Evolutionary conservation across 2,888 invertebrate species (phyloP).

Genomic region (Lordiphosa fenestrarum): DNA sequence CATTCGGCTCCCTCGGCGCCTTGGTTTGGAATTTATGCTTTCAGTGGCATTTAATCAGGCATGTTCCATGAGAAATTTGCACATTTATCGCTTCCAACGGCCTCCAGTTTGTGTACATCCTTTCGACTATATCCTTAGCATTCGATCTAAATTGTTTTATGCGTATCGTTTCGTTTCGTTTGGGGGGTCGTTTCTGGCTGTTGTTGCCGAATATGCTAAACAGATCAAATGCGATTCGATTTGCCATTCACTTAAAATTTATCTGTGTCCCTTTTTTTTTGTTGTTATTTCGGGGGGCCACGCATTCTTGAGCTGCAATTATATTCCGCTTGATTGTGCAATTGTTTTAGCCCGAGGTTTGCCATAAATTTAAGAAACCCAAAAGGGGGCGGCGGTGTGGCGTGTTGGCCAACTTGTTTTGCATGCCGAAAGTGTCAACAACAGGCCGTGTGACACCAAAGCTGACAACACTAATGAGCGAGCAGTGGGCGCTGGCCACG

Average conservation of each 20-base stretch:
- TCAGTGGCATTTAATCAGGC: slow-evolving; percentile 62
- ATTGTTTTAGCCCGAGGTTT: slow-evolving; percentile 20
- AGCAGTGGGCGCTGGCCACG: slow-evolving; percentile 31
- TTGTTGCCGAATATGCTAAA: slow-evolving; percentile 53
- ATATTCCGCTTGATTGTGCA: slow-evolving; percentile 35
- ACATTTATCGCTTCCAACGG: slow-evolving; percentile 53
- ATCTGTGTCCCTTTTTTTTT: slow-evolving; percentile 38
- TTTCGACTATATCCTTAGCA: slow-evolving; percentile 37
- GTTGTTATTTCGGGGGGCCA: neutral
- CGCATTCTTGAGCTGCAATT: slow-evolving; percentile 42
- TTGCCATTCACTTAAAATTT: slow-evolving; percentile 44
- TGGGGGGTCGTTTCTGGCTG: slow-evolving; percentile 32
- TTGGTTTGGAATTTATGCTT: slow-evolving; percentile 54
- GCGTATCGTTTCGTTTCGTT: slow-evolving; percentile 28
- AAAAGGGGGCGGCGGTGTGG: neutral
- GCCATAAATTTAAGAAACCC: slow-evolving; percentile 30
- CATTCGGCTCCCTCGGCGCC: slow-evolving; percentile 2
- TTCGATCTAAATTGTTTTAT: slow-evolving; percentile 71
- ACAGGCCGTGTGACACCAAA: slow-evolving; percentile 46
- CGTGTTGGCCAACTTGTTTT: slow-evolving; percentile 37
- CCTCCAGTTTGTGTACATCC: slow-evolving; percentile 20
- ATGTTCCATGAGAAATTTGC: slow-evolving; percentile 48
- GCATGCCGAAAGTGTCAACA: slow-evolving; percentile 44
- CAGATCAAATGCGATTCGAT: slow-evolving; percentile 57
- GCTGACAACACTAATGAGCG: slow-evolving; percentile 68